These are phyloP conservation scores for Myotis planiceps DNA, from an alignment of 2,797 vertebrate genomes.

Conservation along the genomic window DNA sequence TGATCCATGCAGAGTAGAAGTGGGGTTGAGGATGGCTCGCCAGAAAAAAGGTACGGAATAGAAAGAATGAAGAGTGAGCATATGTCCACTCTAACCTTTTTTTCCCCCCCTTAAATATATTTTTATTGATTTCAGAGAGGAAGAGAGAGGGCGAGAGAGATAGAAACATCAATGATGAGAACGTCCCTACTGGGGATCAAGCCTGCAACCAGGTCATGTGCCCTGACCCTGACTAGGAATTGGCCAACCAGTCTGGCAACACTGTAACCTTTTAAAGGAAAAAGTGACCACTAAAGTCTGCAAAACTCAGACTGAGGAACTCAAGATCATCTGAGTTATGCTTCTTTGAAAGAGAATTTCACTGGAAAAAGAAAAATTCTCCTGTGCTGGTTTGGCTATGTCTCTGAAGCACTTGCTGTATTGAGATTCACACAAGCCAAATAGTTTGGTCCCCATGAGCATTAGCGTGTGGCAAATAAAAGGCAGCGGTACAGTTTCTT, in stretches of 20 bases:
- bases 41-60: background rate
- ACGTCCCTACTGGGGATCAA: too few species aligned
- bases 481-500: background rate
- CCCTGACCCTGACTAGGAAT: too few species aligned
- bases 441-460: background rate
- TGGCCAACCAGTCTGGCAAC: too few species aligned
- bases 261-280: background rate
- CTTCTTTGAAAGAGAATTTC: slow-evolving; percentile 2
- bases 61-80: background rate
- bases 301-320: background rate
- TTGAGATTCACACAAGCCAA: background rate
- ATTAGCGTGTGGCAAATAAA: background rate
- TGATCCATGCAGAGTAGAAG: background rate
- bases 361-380: background rate
- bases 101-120: too few species aligned
- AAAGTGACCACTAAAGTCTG: background rate
- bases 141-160: too few species aligned
- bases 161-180: too few species aligned
- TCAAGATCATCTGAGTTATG: background rate
- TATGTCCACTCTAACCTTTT: background rate
- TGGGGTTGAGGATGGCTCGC: background rate
- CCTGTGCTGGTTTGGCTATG: background rate
- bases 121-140: too few species aligned
- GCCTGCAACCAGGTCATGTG: too few species aligned
- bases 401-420: background rate